These are phyloP conservation scores for Catonia carolina DNA, from an alignment of 2,888 invertebrate species.

Conservation along the genomic window DNA sequence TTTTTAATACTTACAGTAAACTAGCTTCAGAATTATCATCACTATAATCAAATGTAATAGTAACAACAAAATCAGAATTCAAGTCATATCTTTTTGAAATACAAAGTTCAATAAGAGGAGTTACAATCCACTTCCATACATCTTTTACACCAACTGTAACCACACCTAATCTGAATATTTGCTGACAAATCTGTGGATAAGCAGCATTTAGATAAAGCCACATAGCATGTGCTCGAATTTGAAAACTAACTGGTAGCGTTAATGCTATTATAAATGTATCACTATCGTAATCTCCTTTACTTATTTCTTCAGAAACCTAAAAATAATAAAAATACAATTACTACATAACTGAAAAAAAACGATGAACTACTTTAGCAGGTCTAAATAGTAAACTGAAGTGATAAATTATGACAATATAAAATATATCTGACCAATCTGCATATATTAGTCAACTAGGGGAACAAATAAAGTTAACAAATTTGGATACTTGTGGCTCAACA, in stretches of 20 bases:
- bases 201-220: conserved; percentile 51
- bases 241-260: conserved; percentile 60
- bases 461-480: no score
- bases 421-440: no score
- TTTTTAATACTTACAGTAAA: conserved; percentile 48
- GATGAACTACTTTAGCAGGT: no score
- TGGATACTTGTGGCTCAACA: no score
- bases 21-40: conserved; percentile 54
- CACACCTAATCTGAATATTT: conserved; percentile 25
- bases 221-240: conserved; percentile 60
- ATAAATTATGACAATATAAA: no score
- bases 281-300: conserved; percentile 52
- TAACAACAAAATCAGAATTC: conserved; percentile 54
- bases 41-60: conserved; percentile 50
- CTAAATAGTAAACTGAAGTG: no score
- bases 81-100: conserved; percentile 52
- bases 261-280: conserved; percentile 60
- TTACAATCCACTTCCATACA: conserved; percentile 69
- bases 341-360: no score
- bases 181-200: conserved; percentile 43
- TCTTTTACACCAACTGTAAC: conserved; percentile 53
- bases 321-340: no score
- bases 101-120: conserved; percentile 50
- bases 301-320: conserved; percentile 36
- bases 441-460: no score